Percentiles rank a stretch among this genome's conserved stretches.
Evolutionary conservation across 2,113 vertebrate genomes (phyloP).

Genomic region (Morone chrysops): DNA sequence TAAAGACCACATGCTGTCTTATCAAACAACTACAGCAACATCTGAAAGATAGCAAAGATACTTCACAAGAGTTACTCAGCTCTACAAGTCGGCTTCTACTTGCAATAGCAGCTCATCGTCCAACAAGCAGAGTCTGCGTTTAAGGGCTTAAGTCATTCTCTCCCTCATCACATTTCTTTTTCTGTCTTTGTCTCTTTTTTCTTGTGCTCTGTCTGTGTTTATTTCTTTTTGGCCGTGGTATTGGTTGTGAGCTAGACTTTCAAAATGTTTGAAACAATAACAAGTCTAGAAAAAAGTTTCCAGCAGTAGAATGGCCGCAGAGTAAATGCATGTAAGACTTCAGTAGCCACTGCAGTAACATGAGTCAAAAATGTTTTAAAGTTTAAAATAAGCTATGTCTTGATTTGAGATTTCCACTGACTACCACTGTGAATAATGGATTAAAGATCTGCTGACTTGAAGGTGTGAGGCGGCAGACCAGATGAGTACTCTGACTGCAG

Average conservation of each 20-base stretch:
- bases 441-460: conserved; percentile 42
- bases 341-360: neutral
- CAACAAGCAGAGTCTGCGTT: neutral
- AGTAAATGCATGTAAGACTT: neutral
- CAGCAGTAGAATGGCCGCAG: neutral
- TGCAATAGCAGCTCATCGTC: neutral
- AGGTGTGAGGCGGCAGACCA: conserved; percentile 22
- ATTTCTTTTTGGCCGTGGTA: too few relatives aligned
- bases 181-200: neutral
- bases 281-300: neutral
- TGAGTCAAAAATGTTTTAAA: neutral
- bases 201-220: neutral
- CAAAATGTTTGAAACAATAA: neutral
- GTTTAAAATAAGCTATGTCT: conserved; percentile 1
- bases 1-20: conserved; percentile 14
- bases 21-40: conserved; percentile 13
- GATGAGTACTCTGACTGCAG: neutral
- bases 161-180: neutral
- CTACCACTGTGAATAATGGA: conserved; percentile 45
- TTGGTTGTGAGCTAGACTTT: neutral
- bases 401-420: conserved; percentile 19
- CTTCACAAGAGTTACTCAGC: conserved; percentile 15
- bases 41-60: conserved; percentile 12
- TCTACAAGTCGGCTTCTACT: neutral
- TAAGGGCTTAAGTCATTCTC: neutral